Conservation (phyloP, 2,888 invertebrate genomes). For the Stenodema calcarata region DNA sequence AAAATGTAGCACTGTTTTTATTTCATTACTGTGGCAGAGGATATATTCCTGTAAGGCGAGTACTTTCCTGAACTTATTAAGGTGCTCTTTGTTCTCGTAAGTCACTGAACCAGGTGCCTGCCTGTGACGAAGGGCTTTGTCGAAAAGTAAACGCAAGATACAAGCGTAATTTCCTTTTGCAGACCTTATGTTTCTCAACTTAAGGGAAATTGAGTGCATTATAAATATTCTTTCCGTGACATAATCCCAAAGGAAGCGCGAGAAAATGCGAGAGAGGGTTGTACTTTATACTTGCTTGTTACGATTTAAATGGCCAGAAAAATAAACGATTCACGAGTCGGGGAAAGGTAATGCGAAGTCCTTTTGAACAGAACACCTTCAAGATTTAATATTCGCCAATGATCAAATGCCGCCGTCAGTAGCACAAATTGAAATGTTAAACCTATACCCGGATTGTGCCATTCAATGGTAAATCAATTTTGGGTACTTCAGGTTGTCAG, state of each 20-base stretch:
- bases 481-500: no score
- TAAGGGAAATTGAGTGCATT: conserved; percentile 14
- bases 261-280: background rate
- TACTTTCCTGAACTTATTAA: background rate
- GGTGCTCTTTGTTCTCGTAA: background rate
- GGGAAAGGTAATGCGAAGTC: background rate
- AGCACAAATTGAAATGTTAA: no score
- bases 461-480: no score
- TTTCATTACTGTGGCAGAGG: background rate
- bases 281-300: background rate
- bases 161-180: conserved; percentile 21
- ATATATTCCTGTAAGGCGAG: background rate
- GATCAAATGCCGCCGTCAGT: no score
- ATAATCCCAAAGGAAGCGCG: background rate
- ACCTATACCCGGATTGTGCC: no score
- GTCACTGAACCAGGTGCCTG: background rate
- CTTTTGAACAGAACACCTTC: background rate
- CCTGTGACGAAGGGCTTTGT: background rate
- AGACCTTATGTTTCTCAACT: background rate
- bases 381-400: background rate
- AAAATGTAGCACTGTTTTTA: background rate
- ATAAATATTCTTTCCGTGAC: conserved; percentile 26
- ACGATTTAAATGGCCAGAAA: conserved; percentile 13
- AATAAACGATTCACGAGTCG: background rate
- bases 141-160: background rate